Evolutionary conservation across 2,888 invertebrate genomes (phyloP).

Genomic region (Lasioglossum zephyrum): DNA sequence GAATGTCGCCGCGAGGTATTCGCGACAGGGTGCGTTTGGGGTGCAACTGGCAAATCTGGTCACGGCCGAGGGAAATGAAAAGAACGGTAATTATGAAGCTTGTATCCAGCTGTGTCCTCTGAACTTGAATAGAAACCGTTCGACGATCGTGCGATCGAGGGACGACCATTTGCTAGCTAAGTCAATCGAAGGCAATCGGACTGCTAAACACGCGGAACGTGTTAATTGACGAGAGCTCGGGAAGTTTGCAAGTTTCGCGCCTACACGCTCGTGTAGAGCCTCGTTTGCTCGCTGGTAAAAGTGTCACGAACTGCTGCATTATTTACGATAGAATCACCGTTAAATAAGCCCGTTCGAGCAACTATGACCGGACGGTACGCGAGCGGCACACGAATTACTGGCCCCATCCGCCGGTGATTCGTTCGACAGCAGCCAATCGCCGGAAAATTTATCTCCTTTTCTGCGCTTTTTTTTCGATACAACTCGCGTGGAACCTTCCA

Average conservation of each 20-base stretch:
- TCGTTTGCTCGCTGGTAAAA: constrained; percentile 50
- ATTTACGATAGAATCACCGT: constrained; percentile 66
- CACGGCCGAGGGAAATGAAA: constrained; percentile 35
- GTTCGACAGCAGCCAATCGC: constrained; percentile 19
- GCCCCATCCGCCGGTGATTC: constrained; percentile 12
- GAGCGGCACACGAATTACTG: constrained; percentile 36
- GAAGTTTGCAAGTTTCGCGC: constrained; percentile 64
- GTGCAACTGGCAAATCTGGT: constrained; percentile 2
- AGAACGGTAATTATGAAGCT: constrained; percentile 61
- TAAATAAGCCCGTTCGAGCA: constrained; percentile 50
- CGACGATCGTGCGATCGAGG: constrained; percentile 33
- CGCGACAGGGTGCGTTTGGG: background rate
- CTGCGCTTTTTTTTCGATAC: background rate
- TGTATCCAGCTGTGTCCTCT: constrained; percentile 57
- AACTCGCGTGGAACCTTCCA: background rate
- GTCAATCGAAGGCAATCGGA: constrained; percentile 58
- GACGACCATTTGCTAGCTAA: constrained; percentile 47
- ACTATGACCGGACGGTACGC: constrained; percentile 45
- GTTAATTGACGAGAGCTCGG: constrained; percentile 65
- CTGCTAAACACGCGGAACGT: constrained; percentile 60
- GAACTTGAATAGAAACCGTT: constrained; percentile 49
- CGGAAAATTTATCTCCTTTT: constrained; percentile 22
- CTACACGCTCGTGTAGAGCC: constrained; percentile 35
- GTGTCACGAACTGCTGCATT: constrained; percentile 63
- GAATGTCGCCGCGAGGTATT: constrained; percentile 22